Conservation (phyloP, 1,140 invertebrate genomes). For the Protaetia brevitarsis region DNA sequence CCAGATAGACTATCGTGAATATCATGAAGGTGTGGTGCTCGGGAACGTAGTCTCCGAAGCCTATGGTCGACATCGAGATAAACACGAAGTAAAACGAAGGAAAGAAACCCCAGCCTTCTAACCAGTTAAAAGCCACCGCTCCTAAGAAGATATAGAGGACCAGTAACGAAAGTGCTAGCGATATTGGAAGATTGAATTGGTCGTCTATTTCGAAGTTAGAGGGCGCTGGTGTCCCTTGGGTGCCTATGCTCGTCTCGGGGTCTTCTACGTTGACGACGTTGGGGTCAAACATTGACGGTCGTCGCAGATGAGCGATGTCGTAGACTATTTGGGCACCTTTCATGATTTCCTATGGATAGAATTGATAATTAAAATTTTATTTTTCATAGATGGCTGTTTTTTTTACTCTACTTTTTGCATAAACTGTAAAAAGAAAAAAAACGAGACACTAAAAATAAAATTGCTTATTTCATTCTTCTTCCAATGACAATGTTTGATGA, state of each 20-base stretch:
- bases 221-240: slow-evolving; percentile 69
- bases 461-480: no score
- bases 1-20: slow-evolving; percentile 86
- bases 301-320: slow-evolving; percentile 68
- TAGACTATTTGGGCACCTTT: slow-evolving; percentile 77
- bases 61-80: slow-evolving; percentile 92
- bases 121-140: slow-evolving; percentile 71
- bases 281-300: slow-evolving; percentile 58
- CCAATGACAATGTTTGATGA: no score
- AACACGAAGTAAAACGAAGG: slow-evolving; percentile 94
- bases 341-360: slow-evolving; percentile 66
- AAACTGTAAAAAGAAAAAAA: no score
- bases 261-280: slow-evolving; percentile 29
- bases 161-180: slow-evolving; percentile 77
- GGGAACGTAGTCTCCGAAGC: slow-evolving; percentile 87
- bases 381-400: no score
- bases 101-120: slow-evolving; percentile 81
- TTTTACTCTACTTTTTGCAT: background rate
- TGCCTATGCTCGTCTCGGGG: slow-evolving; percentile 46
- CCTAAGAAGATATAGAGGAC: slow-evolving; percentile 82
- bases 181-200: slow-evolving; percentile 89
- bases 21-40: slow-evolving; percentile 88
- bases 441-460: no score
- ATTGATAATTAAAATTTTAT: no score
- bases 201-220: slow-evolving; percentile 75